phyloP scores from a whole-genome alignment of 2,888 invertebrate genomes.

The Labia minor region DNA sequence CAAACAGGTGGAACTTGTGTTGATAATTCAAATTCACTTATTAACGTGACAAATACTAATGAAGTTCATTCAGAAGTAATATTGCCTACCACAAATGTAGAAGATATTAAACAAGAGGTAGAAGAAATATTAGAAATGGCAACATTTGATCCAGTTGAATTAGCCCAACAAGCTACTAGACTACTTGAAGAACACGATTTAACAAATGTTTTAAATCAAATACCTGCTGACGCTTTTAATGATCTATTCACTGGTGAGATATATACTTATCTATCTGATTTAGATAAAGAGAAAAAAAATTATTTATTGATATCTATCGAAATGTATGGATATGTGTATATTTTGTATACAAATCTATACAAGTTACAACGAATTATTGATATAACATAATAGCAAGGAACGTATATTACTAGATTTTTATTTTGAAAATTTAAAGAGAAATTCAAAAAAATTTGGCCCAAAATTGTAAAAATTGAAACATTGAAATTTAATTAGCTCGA shows the following conservation, averaged over 20 bases:
- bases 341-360: too few relatives aligned
- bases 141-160: constrained; percentile 41
- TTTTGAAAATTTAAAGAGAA: too few relatives aligned
- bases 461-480: too few relatives aligned
- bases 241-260: constrained; percentile 62
- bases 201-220: constrained; percentile 63
- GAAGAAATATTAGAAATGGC: constrained; percentile 47
- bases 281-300: neutral
- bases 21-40: neutral
- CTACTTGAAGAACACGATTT: constrained; percentile 63
- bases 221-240: constrained; percentile 72
- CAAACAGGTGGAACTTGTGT: neutral
- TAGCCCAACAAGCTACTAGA: constrained; percentile 53
- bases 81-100: constrained; percentile 35
- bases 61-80: neutral
- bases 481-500: too few relatives aligned
- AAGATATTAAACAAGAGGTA: constrained; percentile 33
- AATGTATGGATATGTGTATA: too few relatives aligned
- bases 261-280: neutral
- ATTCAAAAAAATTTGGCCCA: too few relatives aligned
- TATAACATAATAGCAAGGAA: too few relatives aligned
- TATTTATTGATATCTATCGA: too few relatives aligned
- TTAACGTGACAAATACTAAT: neutral
- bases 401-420: too few relatives aligned
- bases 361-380: too few relatives aligned